Conservation (phyloP, 1,140 invertebrate genomes). For the Hormaphis cornu region DNA sequence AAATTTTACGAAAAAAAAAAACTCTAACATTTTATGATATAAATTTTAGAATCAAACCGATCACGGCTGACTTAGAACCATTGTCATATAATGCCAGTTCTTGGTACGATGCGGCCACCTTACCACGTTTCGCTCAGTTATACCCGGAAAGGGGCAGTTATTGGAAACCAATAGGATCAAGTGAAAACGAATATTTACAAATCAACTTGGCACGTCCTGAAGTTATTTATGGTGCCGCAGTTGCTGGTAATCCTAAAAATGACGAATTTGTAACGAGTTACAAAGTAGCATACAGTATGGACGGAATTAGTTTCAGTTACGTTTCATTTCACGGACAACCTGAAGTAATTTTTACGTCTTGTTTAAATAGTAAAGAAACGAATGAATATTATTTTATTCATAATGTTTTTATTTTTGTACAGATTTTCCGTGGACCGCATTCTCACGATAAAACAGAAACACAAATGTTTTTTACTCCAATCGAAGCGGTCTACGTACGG, state of each 20-base stretch:
- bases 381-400: background rate
- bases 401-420: slow-evolving; percentile 37
- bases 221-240: slow-evolving; percentile 60
- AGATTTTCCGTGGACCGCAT: slow-evolving; percentile 63
- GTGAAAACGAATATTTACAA: slow-evolving; percentile 58
- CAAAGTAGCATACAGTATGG: slow-evolving; percentile 56
- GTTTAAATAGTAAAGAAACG: background rate
- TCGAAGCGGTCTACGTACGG: slow-evolving; percentile 63
- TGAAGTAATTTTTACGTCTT: slow-evolving; percentile 34
- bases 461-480: slow-evolving; percentile 52
- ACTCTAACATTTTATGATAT: background rate
- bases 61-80: background rate
- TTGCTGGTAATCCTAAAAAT: slow-evolving; percentile 55
- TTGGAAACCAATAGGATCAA: slow-evolving; percentile 53
- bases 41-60: background rate
- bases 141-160: slow-evolving; percentile 33
- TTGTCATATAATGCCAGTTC: slow-evolving; percentile 3
- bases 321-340: slow-evolving; percentile 39
- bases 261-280: slow-evolving; percentile 68
- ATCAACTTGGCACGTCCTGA: slow-evolving; percentile 53
- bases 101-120: background rate
- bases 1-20: background rate
- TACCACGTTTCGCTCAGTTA: background rate
- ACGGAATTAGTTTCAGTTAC: slow-evolving; percentile 51
- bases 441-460: slow-evolving; percentile 50